Evolutionary conservation across 2,113 vertebrate genomes (phyloP), one percentile per base, ranked within the genome.

Genomic region (Spermophilus dauricus): DNA sequence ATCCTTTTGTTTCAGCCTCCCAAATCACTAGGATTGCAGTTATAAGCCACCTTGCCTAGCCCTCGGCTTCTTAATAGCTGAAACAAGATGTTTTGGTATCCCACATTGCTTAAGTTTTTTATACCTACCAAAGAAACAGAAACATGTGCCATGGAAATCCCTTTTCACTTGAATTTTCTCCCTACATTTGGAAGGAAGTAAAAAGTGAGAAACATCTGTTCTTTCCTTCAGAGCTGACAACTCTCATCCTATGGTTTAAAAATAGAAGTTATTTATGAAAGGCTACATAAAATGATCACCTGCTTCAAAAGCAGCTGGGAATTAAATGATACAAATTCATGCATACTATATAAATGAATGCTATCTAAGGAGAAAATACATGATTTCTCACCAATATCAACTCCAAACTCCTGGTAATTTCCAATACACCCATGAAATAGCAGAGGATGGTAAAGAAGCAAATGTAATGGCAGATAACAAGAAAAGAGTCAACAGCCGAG

Each of bases 251-350:
- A 39, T 8, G 75, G 77, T 96, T 91, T 37, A 98, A 96, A 96
- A 95, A 77, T 69, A 95, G 97, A 89, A 76, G 61, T 51, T 63
- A 18, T 88, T 95, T 96, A 89, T 34, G 81, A 61, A 89, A 96
- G 82, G n/a, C 97, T 94, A 98, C 92, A 98, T 95, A 37, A 34
- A 94, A 98, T 93, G 92, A 97, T 96, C 94, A 97, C 95, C 95
- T 97, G 93, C 81, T 91, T 82, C 95, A 95, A 95, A 98, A 95
- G 86, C 95, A 97, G 92, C 96, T 94, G 83, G 94, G 89, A 94
- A 86, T 92, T 80, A 84, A 90, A 4, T 85, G 51, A 94, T 61
- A 8, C 91, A 89, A 94, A 95, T 80, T 95, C 20, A 97, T 94
- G 93, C 76, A 98, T 11, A n/a, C n/a, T n/a, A n/a, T n/a, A n/a